phyloP scores from a whole-genome alignment of 2,888 invertebrate genomes.

The Spicauda simplicius region DNA sequence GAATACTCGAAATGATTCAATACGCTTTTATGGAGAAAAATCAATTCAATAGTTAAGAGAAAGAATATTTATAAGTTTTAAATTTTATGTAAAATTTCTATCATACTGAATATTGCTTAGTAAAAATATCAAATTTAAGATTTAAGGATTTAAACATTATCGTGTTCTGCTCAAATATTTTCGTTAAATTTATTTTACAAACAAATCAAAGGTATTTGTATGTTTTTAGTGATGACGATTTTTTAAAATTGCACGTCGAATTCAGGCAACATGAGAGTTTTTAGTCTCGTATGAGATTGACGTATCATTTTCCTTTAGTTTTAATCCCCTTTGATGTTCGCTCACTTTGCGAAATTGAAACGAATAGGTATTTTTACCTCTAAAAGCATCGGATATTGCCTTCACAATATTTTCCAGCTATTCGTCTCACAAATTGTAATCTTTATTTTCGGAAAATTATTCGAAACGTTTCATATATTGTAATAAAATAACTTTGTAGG shows the following conservation, averaged over 20 bases:
- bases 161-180: too few relatives aligned
- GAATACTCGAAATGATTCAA: too few relatives aligned
- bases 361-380: slow-evolving; percentile 26
- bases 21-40: too few relatives aligned
- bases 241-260: neutral
- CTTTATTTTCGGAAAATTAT: slow-evolving; percentile 16
- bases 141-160: too few relatives aligned
- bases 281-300: slow-evolving; percentile 21
- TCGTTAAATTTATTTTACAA: too few relatives aligned
- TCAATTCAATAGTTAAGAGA: too few relatives aligned
- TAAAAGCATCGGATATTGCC: slow-evolving; percentile 25
- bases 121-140: too few relatives aligned
- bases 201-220: too few relatives aligned
- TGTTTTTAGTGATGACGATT: neutral
- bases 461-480: slow-evolving; percentile 20
- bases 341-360: slow-evolving; percentile 31
- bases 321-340: slow-evolving; percentile 33
- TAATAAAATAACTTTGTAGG: slow-evolving; percentile 25
- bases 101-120: too few relatives aligned
- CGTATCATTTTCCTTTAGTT: slow-evolving; percentile 31
- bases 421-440: slow-evolving; percentile 20
- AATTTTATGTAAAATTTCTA: too few relatives aligned
- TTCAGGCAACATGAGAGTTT: neutral
- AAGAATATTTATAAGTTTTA: too few relatives aligned
- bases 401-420: slow-evolving; percentile 25